Evolutionary conservation across 1,140 invertebrate genomes (phyloP).

Genomic region (Pararge aegeria): DNA sequence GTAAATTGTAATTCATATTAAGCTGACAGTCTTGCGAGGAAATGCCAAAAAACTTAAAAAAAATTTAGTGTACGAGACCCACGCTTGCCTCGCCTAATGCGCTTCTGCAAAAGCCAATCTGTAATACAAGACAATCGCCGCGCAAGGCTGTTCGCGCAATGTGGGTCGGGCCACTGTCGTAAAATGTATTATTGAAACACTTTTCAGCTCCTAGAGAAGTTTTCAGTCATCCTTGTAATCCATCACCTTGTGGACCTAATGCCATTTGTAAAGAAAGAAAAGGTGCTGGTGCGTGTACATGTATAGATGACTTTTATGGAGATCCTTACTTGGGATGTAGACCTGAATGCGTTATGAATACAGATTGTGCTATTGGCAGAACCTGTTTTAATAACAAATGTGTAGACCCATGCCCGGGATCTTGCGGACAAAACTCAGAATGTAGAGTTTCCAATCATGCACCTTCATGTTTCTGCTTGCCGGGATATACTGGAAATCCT

Average conservation of each 20-base stretch:
- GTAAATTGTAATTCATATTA: too few relatives aligned
- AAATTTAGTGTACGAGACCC: too few relatives aligned
- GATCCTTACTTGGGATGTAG: constrained; percentile 91
- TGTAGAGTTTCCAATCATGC: constrained; percentile 91
- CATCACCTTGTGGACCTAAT: constrained; percentile 91
- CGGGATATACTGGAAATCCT: constrained; percentile 88
- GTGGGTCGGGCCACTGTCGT: too few relatives aligned
- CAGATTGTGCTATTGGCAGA: constrained; percentile 86
- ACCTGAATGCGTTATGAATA: constrained; percentile 91
- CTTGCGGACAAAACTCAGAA: constrained; percentile 89
- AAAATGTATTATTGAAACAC: constrained; percentile 19
- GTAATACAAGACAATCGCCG: too few relatives aligned
- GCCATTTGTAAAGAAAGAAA: constrained; percentile 88
- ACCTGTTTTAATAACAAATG: constrained; percentile 92
- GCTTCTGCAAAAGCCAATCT: too few relatives aligned
- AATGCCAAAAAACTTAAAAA: too few relatives aligned
- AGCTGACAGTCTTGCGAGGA: too few relatives aligned
- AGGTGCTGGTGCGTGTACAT: constrained; percentile 89
- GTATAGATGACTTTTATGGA: constrained; percentile 89
- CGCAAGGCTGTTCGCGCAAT: too few relatives aligned
- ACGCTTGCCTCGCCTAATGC: too few relatives aligned
- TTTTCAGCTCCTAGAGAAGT: constrained; percentile 74
- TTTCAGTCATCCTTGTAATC: constrained; percentile 85
- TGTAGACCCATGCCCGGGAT: constrained; percentile 88
- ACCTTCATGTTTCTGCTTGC: constrained; percentile 88